phyloP scores from a whole-genome alignment of 1,140 invertebrate genomes.

The Drosophila navojoa region DNA sequence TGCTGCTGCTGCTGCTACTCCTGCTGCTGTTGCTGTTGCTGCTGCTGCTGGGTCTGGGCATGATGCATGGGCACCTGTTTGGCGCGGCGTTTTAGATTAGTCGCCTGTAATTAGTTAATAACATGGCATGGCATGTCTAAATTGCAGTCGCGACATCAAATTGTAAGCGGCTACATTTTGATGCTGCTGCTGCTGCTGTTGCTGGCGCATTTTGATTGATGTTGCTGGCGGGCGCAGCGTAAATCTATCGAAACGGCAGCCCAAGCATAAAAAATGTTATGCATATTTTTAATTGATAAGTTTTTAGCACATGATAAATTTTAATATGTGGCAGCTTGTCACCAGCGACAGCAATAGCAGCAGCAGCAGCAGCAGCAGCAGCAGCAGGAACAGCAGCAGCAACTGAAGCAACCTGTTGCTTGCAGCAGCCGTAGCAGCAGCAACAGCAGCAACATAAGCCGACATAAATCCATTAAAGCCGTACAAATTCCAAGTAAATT shows the following conservation, averaged over 20 bases:
- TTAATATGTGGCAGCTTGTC: conserved; percentile 72
- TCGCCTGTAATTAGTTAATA: conserved; percentile 84
- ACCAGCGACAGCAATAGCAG: conserved; percentile 41
- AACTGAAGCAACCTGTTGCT: conserved; percentile 1
- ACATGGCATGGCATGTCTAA: conserved; percentile 83
- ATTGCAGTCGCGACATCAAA: conserved; percentile 74
- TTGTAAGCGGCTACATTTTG: conserved; percentile 67
- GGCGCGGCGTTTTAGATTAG: conserved; percentile 81
- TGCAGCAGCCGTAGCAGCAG: conserved; percentile 17
- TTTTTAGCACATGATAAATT: conserved; percentile 84
- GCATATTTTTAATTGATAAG: conserved; percentile 83
- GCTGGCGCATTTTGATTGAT: conserved; percentile 72
- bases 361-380: conserved; percentile 20
- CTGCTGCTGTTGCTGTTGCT: conserved; percentile 32
- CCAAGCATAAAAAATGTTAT: conserved; percentile 71
- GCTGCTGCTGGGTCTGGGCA: conserved; percentile 45
- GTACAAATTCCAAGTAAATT: conserved; percentile 80
- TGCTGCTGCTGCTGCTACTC: conserved; percentile 8
- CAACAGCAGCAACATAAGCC: conserved; percentile 57
- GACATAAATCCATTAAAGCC: conserved; percentile 80
- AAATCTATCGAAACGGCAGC: conserved; percentile 31
- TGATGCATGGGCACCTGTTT: conserved; percentile 81
- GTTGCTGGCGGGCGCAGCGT: conserved; percentile 63
- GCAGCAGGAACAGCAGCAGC: conserved; percentile 7
- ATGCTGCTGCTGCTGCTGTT: conserved; percentile 42